These are phyloP conservation scores for Apostichopus japonicus DNA, from an alignment of 35 echinoderm and acorn worm species.

Conservation along the genomic window DNA sequence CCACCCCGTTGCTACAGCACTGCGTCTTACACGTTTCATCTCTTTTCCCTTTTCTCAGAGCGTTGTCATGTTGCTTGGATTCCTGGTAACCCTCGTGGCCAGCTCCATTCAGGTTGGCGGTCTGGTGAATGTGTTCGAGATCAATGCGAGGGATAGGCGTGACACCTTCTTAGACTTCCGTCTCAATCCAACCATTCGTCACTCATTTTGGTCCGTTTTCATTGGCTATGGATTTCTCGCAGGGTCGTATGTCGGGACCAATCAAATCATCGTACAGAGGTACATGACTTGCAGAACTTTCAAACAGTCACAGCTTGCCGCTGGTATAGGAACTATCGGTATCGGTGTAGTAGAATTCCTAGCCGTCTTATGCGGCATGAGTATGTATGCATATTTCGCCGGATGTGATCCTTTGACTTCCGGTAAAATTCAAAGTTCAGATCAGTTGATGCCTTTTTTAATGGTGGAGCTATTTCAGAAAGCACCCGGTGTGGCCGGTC, in stretches of 20 bases:
- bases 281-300: slow-evolving; percentile 34
- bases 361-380: neutral
- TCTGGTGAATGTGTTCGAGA: neutral
- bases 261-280: slow-evolving; percentile 27
- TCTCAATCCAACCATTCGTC: slow-evolving; percentile 9
- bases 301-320: neutral
- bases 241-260: slow-evolving; percentile 4
- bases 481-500: slow-evolving; percentile 1
- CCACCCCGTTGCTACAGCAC: neutral
- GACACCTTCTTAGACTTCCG: neutral
- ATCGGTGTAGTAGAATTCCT: neutral
- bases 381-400: slow-evolving; percentile 33
- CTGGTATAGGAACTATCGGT: neutral
- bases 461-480: slow-evolving; percentile 10
- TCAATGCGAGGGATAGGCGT: neutral
- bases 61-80: neutral
- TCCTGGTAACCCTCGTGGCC: neutral
- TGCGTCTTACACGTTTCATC: neutral
- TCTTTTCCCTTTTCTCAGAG: neutral
- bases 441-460: slow-evolving; percentile 22
- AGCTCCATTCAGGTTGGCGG: neutral
- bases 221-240: neutral
- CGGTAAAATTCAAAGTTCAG: neutral
- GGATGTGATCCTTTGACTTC: slow-evolving; percentile 23
- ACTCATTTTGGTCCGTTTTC: slow-evolving; percentile 39